Evolutionary conservation across 2,797 vertebrate genomes (phyloP).

Genomic region (Pangasius larnaudii): DNA sequence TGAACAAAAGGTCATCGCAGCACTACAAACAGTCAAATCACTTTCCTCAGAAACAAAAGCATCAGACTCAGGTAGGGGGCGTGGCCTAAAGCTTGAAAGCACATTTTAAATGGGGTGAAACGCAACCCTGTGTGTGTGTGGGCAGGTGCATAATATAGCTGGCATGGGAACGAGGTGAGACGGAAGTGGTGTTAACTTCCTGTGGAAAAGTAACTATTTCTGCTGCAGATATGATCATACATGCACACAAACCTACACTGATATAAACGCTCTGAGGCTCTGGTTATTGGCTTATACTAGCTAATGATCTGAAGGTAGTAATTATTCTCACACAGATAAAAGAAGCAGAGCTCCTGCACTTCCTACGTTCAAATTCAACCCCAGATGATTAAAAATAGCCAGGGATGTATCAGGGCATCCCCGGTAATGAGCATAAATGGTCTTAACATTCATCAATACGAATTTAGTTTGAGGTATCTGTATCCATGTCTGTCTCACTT

Average conservation of each 20-base stretch:
- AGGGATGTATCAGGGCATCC: neutral
- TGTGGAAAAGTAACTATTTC: constrained; percentile 51
- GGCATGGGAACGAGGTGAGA: constrained; percentile 42
- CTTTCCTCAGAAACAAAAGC: neutral
- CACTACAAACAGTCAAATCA: neutral
- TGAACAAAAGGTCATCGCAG: neutral
- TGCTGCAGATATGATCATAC: constrained; percentile 20
- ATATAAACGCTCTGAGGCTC: neutral
- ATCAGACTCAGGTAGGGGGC: neutral
- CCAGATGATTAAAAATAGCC: neutral
- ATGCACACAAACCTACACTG: neutral
- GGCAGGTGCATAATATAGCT: constrained; percentile 9
- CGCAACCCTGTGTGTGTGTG: neutral
- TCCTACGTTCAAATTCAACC: neutral
- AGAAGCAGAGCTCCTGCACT: neutral
- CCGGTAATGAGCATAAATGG: neutral
- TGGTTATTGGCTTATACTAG: neutral
- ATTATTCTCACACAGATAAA: neutral
- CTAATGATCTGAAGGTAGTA: neutral
- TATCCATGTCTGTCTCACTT: constrained; percentile 5
- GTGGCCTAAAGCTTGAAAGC: neutral
- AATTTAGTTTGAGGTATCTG: neutral
- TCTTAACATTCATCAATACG: neutral
- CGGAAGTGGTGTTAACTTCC: constrained; percentile 59
- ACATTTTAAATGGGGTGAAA: neutral